phyloP scores from a whole-genome alignment of 2,113 vertebrate species.

The Caranx melampygus region DNA sequence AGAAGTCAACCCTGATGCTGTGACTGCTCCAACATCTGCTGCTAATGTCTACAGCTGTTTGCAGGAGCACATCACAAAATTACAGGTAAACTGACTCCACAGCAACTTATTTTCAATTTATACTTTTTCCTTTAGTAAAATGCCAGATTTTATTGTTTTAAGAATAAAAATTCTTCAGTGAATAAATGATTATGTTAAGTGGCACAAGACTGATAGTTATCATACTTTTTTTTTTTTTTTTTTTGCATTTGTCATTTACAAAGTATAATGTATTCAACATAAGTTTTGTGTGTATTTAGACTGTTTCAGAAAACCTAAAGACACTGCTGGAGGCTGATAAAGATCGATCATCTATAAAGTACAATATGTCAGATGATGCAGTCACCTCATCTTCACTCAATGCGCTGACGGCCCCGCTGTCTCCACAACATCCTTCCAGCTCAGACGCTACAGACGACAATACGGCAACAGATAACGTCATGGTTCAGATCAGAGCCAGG shows the following conservation, averaged over 20 bases:
- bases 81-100: conserved; percentile 86
- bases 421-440: conserved; percentile 18
- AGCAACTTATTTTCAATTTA: background rate
- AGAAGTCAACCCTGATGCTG: conserved; percentile 84
- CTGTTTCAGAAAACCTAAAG: conserved; percentile 89
- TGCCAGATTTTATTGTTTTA: background rate
- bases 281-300: conserved; percentile 73
- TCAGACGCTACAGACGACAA: conserved; percentile 76
- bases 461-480: conserved; percentile 86
- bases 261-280: background rate
- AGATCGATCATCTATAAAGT: conserved; percentile 26
- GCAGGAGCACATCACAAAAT: conserved; percentile 89
- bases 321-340: conserved; percentile 73
- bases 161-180: background rate
- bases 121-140: background rate
- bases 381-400: conserved; percentile 27
- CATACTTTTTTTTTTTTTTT: background rate
- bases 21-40: conserved; percentile 84
- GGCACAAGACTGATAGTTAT: background rate
- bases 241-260: background rate
- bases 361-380: conserved; percentile 65
- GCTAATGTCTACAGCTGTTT: conserved; percentile 84
- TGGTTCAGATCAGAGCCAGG: conserved; percentile 95
- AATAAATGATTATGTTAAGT: background rate
- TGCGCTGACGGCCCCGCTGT: conserved; percentile 26